Evolutionary conservation across 2,888 invertebrate species (phyloP).

Genomic region (Parascotia fuliginaria): DNA sequence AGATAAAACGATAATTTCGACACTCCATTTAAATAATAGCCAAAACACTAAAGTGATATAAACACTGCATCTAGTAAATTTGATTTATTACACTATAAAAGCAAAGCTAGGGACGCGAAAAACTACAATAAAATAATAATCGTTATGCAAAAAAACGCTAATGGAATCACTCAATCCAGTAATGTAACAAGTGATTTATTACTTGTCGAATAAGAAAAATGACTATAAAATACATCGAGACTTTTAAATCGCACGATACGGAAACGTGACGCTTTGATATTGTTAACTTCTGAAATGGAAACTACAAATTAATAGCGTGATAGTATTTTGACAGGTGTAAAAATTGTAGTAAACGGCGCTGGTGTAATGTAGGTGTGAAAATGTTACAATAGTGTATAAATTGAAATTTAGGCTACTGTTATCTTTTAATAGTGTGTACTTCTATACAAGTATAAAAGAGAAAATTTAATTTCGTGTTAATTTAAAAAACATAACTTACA

Average conservation of each 20-base stretch:
- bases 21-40: conserved; percentile 13
- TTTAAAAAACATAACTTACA: no score
- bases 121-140: conserved; percentile 57
- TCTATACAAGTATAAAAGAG: no score
- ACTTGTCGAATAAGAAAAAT: conserved; percentile 80
- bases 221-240: conserved; percentile 70
- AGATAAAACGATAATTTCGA: background rate
- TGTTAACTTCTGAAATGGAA: no score
- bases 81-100: conserved; percentile 46
- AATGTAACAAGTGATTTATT: conserved; percentile 83
- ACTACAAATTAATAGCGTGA: no score
- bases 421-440: no score
- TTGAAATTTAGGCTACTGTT: no score
- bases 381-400: no score
- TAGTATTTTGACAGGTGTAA: no score
- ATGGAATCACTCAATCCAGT: conserved; percentile 83
- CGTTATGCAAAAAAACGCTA: conserved; percentile 79
- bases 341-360: no score
- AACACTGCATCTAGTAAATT: conserved; percentile 32
- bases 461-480: no score
- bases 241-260: conserved; percentile 56
- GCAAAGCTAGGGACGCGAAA: conserved; percentile 25
- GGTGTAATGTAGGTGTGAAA: no score
- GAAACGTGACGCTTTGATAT: conserved; percentile 15
- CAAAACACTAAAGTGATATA: conserved; percentile 18